These are phyloP conservation scores for Chelonus insularis DNA, from an alignment of 1,140 invertebrate species.

Conservation along the genomic window DNA sequence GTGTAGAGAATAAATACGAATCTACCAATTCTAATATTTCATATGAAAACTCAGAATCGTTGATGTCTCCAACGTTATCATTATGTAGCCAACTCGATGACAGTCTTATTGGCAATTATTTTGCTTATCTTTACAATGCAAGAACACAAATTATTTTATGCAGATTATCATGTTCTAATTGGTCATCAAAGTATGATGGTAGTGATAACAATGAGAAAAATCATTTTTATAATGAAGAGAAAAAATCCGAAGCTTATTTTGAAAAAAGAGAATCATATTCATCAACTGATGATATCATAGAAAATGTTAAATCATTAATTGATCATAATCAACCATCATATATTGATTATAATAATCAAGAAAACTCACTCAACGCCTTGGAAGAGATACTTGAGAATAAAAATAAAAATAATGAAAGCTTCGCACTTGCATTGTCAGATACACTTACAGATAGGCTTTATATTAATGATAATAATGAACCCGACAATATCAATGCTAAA, in stretches of 20 bases:
- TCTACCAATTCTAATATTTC: no score
- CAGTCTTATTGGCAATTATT: constrained; percentile 76
- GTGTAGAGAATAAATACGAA: background rate
- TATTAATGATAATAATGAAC: no score
- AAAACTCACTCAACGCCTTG: no score
- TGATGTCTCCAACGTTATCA: no score
- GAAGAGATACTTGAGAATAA: no score
- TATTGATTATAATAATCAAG: no score
- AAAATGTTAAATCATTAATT: constrained; percentile 49
- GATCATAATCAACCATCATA: no score
- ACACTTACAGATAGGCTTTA: no score
- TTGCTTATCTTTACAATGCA: constrained; percentile 82
- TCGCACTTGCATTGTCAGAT: no score
- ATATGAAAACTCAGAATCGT: constrained; percentile 1
- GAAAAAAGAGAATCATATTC: constrained; percentile 9
- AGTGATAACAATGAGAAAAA: constrained; percentile 57
- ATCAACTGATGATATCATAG: constrained; percentile 42
- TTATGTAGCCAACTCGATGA: constrained; percentile 42
- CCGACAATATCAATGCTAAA: no score
- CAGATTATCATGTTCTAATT: constrained; percentile 71
- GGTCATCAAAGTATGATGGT: constrained; percentile 79
- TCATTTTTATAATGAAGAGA: constrained; percentile 31
- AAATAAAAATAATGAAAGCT: no score
- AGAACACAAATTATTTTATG: constrained; percentile 74
- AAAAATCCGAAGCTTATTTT: constrained; percentile 15